Base-by-base conservation (phyloP, 2,113 vertebrate genomes). In the Rutilus rutilus region DNA sequence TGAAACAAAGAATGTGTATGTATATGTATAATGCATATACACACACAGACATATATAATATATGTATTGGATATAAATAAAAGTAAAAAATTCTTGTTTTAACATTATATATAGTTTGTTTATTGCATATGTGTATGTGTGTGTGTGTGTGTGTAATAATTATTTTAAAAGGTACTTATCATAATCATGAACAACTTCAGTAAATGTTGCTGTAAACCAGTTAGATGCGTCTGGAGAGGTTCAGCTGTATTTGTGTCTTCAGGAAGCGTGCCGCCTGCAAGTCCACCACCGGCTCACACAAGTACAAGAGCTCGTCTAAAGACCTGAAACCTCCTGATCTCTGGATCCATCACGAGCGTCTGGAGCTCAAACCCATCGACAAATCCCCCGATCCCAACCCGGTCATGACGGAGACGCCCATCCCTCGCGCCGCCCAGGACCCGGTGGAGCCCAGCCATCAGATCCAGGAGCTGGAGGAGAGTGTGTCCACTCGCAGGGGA, bases 271-370 rank as follows among this genome's bases (percentile, higher is more conserved):
- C 98, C 0, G 98, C 97, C 67, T 97, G 96, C 80, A 99, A 99
- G 88, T 97, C 98, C 0, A 95, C 95, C 62, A 98, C 97, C 0
- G 95, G 98, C 39, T 98, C 98, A 84, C 97, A 99, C 92, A 99
- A 99, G 89, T 99, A 98, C 94, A 99, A 99, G 90, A 97, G 97
- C 0, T 99, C 97, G 92, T 96, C 97, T 89, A 99, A 99, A 92
- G 98, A 99, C 83, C 96, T 99, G 86, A 99, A 99, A 52, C 98
- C 98, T 0, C 98, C 98, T 0, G 98, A 99, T 87, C 96, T 99
- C 10, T 99, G 98, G 98, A 99, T 99, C 90, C 98, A 99, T 83
- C 98, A 99, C 0, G 98, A 99, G 92, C 95, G 97, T 39, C 95
- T 99, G 88, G 98, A 99, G 83, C 95, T 99, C 54, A 99, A 99